Conservation (phyloP, 92 coral and sea anemone species). For the Hydrozoanthus gracilis region DNA sequence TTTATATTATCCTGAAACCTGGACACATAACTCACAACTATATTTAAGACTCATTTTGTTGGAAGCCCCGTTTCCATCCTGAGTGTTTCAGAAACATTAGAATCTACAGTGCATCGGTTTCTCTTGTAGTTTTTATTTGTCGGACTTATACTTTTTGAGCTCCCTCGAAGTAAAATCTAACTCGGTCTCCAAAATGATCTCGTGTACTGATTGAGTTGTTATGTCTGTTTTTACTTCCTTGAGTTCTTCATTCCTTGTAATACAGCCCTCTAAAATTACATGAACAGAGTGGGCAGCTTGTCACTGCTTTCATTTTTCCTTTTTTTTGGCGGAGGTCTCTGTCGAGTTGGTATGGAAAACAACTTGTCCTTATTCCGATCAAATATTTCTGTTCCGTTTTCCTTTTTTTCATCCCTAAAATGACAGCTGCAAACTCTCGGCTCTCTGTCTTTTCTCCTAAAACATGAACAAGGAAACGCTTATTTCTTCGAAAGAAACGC, state of each 20-base stretch:
- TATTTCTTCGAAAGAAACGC: no score
- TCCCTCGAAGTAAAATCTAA: constrained; percentile 49
- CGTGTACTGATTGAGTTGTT: constrained; percentile 20
- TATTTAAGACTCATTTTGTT: constrained; percentile 31
- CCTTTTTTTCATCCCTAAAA: constrained; percentile 52
- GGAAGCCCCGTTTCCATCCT: constrained; percentile 57
- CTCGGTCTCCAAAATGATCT: constrained; percentile 54
- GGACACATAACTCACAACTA: constrained; percentile 31
- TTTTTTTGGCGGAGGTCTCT: constrained; percentile 25
- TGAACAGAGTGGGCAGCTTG: constrained; percentile 12
- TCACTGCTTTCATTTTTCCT: no score
- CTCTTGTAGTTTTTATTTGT: constrained; percentile 9
- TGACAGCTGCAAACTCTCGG: constrained; percentile 64
- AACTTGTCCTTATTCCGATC: constrained; percentile 39
- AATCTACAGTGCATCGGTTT: no score
- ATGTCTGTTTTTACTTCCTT: constrained; percentile 4
- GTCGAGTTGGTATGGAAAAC: background rate
- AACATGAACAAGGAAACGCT: background rate
- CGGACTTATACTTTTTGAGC: constrained; percentile 14
- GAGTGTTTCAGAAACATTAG: no score
- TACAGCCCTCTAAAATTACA: background rate
- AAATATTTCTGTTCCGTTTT: constrained; percentile 48
- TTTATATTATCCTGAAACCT: constrained; percentile 38
- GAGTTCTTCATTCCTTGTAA: background rate
- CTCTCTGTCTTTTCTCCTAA: constrained; percentile 50